phyloP scores from a whole-genome alignment of 2,888 invertebrate species.

The Chrysolina oricalcia region DNA sequence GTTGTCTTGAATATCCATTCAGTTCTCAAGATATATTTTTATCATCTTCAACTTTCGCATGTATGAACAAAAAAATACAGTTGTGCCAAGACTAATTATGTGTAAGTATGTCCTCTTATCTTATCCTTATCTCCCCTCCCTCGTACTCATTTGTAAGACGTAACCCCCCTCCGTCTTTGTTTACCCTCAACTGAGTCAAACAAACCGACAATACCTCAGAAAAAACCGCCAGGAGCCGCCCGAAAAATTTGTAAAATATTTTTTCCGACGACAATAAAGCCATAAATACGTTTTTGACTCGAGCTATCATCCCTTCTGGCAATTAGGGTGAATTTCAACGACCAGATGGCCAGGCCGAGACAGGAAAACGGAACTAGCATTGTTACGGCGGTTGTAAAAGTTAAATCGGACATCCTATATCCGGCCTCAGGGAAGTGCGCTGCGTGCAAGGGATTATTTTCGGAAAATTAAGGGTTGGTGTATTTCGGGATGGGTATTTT shows the following conservation, averaged over 20 bases:
- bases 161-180: neutral
- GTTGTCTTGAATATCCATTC: too few species aligned
- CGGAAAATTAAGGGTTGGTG: slow-evolving; percentile 32
- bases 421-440: slow-evolving; percentile 58
- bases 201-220: neutral
- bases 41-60: neutral
- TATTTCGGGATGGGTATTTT: slow-evolving; percentile 31
- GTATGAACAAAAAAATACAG: too few species aligned
- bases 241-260: slow-evolving; percentile 37
- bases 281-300: slow-evolving; percentile 44
- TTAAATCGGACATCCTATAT: slow-evolving; percentile 70
- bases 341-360: slow-evolving; percentile 53
- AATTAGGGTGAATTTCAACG: slow-evolving; percentile 8
- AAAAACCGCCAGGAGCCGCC: neutral
- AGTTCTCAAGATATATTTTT: neutral
- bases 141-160: neutral
- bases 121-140: neutral
- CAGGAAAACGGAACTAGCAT: slow-evolving; percentile 62
- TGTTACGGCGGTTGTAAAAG: slow-evolving; percentile 58
- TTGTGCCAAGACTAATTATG: neutral
- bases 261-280: slow-evolving; percentile 39
- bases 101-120: too few species aligned
- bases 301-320: slow-evolving; percentile 26
- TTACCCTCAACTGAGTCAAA: slow-evolving; percentile 10
- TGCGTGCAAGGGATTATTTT: slow-evolving; percentile 42